These are phyloP conservation scores for Grammomys surdaster DNA, from an alignment of 2,113 vertebrate genomes.

Conservation along the genomic window DNA sequence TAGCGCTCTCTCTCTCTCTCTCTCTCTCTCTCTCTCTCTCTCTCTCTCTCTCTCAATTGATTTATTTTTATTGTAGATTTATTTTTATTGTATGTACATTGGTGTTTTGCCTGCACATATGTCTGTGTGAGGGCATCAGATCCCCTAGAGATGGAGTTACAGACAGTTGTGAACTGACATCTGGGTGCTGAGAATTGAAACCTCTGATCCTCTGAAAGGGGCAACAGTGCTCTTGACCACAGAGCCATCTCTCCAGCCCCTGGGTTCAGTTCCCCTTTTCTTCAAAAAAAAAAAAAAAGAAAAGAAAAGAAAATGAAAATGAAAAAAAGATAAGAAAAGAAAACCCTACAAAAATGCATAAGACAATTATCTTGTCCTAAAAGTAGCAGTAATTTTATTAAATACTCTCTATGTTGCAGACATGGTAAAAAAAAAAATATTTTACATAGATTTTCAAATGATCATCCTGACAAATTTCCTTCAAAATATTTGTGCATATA, in stretches of 20 bases:
- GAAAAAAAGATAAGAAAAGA: background rate
- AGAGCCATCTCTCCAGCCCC: background rate
- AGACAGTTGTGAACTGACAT: background rate
- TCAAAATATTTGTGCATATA: background rate
- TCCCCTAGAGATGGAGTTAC: background rate
- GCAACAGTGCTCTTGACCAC: background rate
- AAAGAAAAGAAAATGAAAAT: background rate
- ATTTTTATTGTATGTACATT: background rate
- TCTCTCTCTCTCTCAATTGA: background rate
- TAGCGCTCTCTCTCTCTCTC: background rate
- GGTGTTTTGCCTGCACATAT: background rate
- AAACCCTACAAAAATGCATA: background rate
- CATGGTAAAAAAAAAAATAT: background rate
- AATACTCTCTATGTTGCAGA: background rate
- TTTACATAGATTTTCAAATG: background rate
- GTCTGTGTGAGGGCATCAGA: background rate
- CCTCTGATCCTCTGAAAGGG: background rate
- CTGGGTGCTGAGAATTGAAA: background rate
- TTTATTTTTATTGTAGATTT: no score
- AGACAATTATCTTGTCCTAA: background rate
- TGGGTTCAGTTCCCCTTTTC: background rate
- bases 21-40: background rate
- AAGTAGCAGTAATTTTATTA: conserved; percentile 18
- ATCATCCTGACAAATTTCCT: background rate
- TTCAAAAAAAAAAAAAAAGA: background rate